phyloP scores from a whole-genome alignment of 2,113 vertebrate genomes.

The Lophura nycthemera region DNA sequence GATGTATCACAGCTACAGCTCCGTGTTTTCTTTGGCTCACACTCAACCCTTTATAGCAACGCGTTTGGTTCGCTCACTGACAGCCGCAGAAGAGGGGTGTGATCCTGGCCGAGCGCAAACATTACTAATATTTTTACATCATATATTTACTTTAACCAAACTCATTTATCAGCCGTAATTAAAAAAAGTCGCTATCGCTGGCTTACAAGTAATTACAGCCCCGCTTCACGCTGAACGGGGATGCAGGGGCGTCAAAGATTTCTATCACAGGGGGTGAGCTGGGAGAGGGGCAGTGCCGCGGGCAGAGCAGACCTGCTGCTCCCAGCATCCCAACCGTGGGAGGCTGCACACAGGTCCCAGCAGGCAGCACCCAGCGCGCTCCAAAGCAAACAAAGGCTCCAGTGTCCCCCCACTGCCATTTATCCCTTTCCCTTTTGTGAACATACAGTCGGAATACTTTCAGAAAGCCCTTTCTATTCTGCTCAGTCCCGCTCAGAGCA shows the following conservation, averaged over 20 bases:
- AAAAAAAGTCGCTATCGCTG: constrained; percentile 11
- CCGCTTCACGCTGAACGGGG: background rate
- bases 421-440: background rate
- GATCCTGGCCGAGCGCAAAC: constrained; percentile 29
- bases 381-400: background rate
- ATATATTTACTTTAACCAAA: constrained; percentile 35
- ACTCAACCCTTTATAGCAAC: background rate
- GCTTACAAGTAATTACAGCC: constrained; percentile 11
- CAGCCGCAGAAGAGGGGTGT: constrained; percentile 16
- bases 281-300: background rate
- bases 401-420: background rate
- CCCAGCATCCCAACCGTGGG: background rate
- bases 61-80: constrained; percentile 44
- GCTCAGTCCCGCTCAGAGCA: background rate
- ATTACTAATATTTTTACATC: constrained; percentile 47
- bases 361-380: background rate
- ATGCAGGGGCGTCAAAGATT: background rate
- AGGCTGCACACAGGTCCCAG: background rate
- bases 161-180: constrained; percentile 42
- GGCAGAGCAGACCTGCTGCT: too few relatives aligned
- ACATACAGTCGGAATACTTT: background rate
- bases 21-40: background rate
- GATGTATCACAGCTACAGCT: background rate
- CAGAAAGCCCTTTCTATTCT: background rate
- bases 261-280: background rate